phyloP scores from a whole-genome alignment of 2,113 vertebrate genomes.

The Prionailurus bengalensis region DNA sequence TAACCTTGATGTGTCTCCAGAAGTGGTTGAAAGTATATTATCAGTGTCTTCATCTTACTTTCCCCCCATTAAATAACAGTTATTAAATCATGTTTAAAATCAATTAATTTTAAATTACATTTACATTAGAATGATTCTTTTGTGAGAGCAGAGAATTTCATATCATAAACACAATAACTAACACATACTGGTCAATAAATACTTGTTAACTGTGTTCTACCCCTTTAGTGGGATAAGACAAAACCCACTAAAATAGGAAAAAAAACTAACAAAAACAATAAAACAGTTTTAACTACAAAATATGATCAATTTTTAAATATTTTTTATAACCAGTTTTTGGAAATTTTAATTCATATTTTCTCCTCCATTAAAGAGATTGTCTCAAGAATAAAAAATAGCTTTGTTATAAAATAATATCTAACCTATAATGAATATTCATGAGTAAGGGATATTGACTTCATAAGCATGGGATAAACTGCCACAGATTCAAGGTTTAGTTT shows the following conservation, averaged over 20 bases:
- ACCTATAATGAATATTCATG: neutral
- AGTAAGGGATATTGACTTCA: neutral
- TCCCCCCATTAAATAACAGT: neutral
- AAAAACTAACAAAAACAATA: neutral
- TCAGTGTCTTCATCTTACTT: neutral
- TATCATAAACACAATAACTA: neutral
- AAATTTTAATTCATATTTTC: neutral
- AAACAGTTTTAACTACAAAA: neutral
- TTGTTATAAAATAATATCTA: neutral
- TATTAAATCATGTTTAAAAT: slow-evolving; percentile 5
- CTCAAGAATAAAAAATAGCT: neutral
- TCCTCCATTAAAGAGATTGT: neutral
- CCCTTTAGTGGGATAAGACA: neutral
- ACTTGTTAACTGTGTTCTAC: neutral
- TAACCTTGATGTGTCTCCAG: neutral
- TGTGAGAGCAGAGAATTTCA: neutral
- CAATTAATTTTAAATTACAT: slow-evolving; percentile 10
- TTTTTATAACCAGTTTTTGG: neutral
- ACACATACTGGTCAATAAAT: neutral
- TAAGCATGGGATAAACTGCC: neutral
- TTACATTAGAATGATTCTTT: neutral
- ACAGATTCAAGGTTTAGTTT: neutral
- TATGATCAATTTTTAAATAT: neutral
- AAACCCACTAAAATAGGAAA: neutral
- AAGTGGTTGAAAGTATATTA: neutral